phyloP scores from a whole-genome alignment of 2,888 invertebrate species.

The Tetanocera ferruginea region DNA sequence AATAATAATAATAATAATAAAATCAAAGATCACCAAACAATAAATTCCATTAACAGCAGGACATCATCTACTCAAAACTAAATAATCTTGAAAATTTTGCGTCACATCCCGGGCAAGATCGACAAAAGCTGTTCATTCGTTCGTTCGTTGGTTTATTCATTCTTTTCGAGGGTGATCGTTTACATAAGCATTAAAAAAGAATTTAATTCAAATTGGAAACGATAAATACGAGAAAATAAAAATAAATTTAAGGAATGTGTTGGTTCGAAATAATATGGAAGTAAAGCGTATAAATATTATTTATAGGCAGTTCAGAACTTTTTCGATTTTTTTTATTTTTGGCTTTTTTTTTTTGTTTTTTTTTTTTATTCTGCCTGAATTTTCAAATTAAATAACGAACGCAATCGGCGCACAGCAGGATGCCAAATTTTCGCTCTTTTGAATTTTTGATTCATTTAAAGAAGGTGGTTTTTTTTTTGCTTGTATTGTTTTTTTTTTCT shows the following conservation, averaged over 20 bases:
- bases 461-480: constrained; percentile 21
- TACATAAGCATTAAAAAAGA: constrained; percentile 37
- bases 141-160: not conserved
- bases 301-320: constrained; percentile 33
- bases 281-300: constrained; percentile 43
- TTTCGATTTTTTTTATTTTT: constrained; percentile 3
- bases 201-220: constrained; percentile 62
- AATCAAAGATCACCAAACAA: constrained; percentile 36
- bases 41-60: constrained; percentile 53
- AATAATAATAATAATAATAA: constrained; percentile 13
- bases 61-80: constrained; percentile 37
- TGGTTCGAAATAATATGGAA: not conserved
- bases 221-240: constrained; percentile 18
- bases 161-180: constrained; percentile 23
- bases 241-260: constrained; percentile 28
- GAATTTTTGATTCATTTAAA: constrained; percentile 34
- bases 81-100: constrained; percentile 25
- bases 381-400: constrained; percentile 38
- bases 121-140: too few species aligned
- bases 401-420: constrained; percentile 54
- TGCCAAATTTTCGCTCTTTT: constrained; percentile 38
- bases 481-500: not conserved
- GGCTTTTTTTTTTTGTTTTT: not conserved
- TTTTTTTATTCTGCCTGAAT: not conserved
- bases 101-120: constrained; percentile 5